A percentile compares a stretch with the other conserved stretches of the same genome.
These are phyloP conservation scores for Psilopsiagon aymara DNA, from an alignment of 2,113 vertebrate species.

Conservation along the genomic window DNA sequence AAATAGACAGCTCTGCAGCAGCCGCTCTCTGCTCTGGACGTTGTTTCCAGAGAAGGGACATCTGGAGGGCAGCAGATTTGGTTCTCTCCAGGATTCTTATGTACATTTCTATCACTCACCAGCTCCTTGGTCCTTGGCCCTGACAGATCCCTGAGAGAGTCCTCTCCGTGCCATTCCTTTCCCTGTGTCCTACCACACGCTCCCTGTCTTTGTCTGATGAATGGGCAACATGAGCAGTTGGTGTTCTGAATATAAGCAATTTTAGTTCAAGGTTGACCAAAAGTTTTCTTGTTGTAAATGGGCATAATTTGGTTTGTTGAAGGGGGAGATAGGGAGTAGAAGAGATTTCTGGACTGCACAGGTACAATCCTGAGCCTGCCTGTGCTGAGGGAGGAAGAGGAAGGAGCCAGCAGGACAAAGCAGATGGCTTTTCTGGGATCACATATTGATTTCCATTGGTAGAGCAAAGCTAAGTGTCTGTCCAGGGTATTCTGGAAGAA, in stretches of 20 bases:
- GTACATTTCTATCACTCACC: not conserved
- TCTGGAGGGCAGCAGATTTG: not conserved
- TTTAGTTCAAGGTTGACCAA: not conserved
- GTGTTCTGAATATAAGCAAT: not conserved
- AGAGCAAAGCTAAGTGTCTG: not conserved
- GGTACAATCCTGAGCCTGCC: not conserved
- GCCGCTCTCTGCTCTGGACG: constrained; percentile 26
- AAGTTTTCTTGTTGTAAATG: not conserved
- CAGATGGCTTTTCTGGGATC: not conserved
- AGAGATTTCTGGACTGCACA: not conserved
- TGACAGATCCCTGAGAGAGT: not conserved
- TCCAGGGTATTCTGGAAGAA: not conserved
- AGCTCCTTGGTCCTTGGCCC: constrained; percentile 16
- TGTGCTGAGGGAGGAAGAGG: not conserved
- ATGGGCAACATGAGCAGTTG: not conserved
- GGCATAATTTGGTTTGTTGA: not conserved
- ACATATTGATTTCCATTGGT: not conserved
- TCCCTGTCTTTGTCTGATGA: not conserved
- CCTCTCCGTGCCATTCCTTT: not conserved
- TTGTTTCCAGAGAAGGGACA: not conserved
- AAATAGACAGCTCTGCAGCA: constrained; percentile 50
- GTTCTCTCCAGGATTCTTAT: not conserved
- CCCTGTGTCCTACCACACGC: not conserved
- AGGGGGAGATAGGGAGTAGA: not conserved
- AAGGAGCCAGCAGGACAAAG: not conserved